Conservation (phyloP, 2,113 vertebrate genomes). For the Acanthochromis polyacanthus region DNA sequence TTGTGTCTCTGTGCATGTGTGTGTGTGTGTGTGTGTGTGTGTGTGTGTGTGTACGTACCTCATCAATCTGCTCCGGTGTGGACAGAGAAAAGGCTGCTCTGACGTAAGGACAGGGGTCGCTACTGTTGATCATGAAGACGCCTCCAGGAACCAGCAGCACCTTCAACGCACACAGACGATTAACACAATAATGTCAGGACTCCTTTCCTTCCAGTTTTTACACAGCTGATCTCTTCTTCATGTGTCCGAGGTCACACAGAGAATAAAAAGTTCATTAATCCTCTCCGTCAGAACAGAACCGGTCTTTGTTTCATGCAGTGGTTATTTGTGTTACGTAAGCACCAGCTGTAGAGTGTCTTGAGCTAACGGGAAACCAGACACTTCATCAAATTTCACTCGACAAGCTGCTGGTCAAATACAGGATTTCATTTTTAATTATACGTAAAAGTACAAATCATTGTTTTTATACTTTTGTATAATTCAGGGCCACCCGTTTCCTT, state of each 20-base stretch:
- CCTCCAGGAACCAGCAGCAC: conserved; percentile 92
- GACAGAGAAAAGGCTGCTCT: conserved; percentile 91
- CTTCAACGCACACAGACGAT: conserved; percentile 72
- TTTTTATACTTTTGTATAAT: too few species aligned
- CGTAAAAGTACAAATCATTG: too few species aligned
- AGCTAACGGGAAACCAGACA: too few species aligned
- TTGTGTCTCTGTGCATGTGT: conserved; percentile 9
- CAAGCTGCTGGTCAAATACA: too few species aligned
- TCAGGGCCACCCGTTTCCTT: too few species aligned
- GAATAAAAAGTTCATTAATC: too few species aligned
- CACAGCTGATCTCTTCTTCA: neutral
- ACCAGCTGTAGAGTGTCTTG: neutral
- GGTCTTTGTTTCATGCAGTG: neutral
- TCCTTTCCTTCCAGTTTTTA: neutral
- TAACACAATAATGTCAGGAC: neutral
- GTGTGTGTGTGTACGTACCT: conserved; percentile 75
- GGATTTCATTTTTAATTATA: too few species aligned
- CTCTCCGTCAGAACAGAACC: neutral
- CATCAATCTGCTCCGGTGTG: conserved; percentile 91
- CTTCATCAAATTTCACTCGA: too few species aligned
- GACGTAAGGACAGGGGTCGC: conserved; percentile 87
- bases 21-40: conserved; percentile 6
- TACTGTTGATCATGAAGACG: conserved; percentile 86
- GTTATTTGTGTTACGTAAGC: neutral
- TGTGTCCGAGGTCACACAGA: too few species aligned